These are phyloP conservation scores for Aphelinus certus DNA, from an alignment of 1,140 invertebrate species.

Conservation along the genomic window DNA sequence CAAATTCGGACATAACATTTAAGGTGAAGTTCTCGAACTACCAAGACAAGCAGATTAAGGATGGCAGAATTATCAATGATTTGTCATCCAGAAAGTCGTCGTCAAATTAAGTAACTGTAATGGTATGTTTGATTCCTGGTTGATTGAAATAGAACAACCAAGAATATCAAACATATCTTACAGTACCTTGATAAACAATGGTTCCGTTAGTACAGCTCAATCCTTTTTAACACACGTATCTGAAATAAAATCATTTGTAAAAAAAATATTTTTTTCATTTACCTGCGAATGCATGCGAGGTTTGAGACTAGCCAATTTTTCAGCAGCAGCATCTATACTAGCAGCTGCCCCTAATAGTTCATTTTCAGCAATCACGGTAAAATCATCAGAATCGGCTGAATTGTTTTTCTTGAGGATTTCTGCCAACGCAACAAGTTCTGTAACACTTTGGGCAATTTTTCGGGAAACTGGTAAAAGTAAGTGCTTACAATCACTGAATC, in stretches of 20 bases:
- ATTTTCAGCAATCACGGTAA: conserved; percentile 97
- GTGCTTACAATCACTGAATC: conserved; percentile 75
- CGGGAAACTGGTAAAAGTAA: conserved; percentile 76
- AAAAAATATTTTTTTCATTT: neutral
- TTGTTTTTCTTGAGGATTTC: conserved; percentile 91
- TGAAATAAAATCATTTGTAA: neutral
- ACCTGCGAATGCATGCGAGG: conserved; percentile 69
- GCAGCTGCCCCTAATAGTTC: conserved; percentile 97
- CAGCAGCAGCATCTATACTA: conserved; percentile 97
- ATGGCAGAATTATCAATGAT: too few species aligned
- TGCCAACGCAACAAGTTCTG: conserved; percentile 89
- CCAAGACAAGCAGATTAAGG: too few species aligned
- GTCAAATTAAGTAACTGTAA: conserved; percentile 69
- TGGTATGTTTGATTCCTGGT: conserved; percentile 99
- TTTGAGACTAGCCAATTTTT: conserved; percentile 90
- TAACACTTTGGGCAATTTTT: conserved; percentile 89
- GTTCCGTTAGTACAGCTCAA: neutral
- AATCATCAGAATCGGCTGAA: conserved; percentile 96
- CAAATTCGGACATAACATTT: too few species aligned
- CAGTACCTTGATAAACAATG: conserved; percentile 62
- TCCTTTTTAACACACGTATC: neutral
- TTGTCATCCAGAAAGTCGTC: too few species aligned
- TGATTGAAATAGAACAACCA: conserved; percentile 90
- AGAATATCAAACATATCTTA: conserved; percentile 99
- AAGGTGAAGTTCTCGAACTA: too few species aligned